phyloP scores from a whole-genome alignment of 35 echinoderm and acorn worm species.

The Anneissia japonica region DNA sequence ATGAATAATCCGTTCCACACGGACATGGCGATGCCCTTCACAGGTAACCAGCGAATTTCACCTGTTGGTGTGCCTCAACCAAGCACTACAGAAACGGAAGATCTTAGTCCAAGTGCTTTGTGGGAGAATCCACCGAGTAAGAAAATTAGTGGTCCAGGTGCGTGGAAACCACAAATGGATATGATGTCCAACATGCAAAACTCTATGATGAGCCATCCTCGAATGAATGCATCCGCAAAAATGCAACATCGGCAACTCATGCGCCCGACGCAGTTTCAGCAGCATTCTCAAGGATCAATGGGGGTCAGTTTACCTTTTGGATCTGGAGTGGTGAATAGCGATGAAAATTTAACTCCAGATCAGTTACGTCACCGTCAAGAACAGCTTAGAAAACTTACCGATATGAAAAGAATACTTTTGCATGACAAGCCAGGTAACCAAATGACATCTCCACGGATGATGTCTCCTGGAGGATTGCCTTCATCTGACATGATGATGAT shows the following conservation, averaged over 20 bases:
- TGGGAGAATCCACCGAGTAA: constrained; percentile 86
- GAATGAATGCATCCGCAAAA: background rate
- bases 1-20: background rate
- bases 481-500: background rate
- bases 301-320: constrained; percentile 21
- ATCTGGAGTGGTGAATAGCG: background rate
- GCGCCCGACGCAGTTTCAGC: constrained; percentile 46
- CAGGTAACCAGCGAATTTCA: background rate
- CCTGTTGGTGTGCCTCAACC: constrained; percentile 8
- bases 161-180: constrained; percentile 13
- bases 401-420: constrained; percentile 82
- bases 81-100: constrained; percentile 79
- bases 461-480: constrained; percentile 13
- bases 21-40: background rate
- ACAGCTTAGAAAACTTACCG: constrained; percentile 68
- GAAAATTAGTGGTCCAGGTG: constrained; percentile 25
- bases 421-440: constrained; percentile 78
- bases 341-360: constrained; percentile 82
- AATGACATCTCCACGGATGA: constrained; percentile 64
- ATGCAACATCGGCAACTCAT: constrained; percentile 43
- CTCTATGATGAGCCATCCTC: constrained; percentile 52
- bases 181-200: constrained; percentile 56
- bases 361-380: constrained; percentile 87
- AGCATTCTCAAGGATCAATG: background rate
- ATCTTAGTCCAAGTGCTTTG: constrained; percentile 94